Conservation (phyloP, 2,113 vertebrate genomes). For the Ellobius talpinus region DNA sequence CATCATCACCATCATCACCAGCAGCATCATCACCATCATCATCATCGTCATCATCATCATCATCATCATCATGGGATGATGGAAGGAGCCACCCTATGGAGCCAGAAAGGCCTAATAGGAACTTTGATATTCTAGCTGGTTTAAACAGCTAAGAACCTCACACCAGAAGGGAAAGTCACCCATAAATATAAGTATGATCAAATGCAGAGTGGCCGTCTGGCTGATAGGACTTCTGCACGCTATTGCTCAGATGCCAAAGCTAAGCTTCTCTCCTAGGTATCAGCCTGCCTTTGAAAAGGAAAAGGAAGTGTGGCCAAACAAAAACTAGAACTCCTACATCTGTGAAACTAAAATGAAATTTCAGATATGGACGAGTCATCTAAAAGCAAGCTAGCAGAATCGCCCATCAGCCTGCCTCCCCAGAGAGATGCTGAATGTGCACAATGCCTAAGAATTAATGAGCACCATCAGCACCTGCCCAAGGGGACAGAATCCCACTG, state of each 20-base stretch:
- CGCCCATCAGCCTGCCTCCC: background rate
- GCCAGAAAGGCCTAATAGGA: background rate
- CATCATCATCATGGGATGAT: background rate
- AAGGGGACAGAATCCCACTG: background rate
- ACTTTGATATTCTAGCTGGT: constrained; percentile 2
- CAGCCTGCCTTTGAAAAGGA: background rate
- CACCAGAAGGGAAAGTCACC: background rate
- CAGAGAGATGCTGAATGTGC: background rate
- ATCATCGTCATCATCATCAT: background rate
- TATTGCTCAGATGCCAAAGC: background rate
- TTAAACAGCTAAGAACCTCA: background rate
- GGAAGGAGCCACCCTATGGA: background rate
- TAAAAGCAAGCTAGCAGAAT: background rate
- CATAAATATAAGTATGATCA: constrained; percentile 17
- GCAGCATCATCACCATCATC: background rate
- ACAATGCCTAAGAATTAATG: background rate
- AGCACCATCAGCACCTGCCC: background rate
- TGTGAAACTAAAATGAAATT: constrained; percentile 52
- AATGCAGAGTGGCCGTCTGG: background rate
- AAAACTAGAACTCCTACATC: background rate
- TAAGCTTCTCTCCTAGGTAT: constrained; percentile 1
- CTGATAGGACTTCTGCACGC: background rate
- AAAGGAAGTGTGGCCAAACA: background rate
- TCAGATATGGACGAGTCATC: constrained; percentile 29
- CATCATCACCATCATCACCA: too few species aligned